These are phyloP conservation scores for Salvator merianae DNA, from an alignment of 2,113 vertebrate species.

Conservation along the genomic window DNA sequence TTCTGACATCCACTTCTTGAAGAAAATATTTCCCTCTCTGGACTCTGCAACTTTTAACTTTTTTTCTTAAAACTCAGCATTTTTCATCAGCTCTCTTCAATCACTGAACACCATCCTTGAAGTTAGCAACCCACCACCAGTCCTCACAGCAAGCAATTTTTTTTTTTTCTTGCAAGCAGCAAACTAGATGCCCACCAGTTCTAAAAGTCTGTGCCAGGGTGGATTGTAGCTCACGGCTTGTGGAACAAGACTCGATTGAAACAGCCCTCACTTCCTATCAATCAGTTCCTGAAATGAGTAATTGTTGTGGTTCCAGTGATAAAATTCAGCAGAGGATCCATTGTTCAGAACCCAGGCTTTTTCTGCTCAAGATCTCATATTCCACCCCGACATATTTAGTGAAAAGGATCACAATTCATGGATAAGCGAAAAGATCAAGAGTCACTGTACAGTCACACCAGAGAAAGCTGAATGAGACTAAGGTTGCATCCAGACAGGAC, in stretches of 20 bases:
- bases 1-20: constrained; percentile 10
- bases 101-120: constrained; percentile 8
- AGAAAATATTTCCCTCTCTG: neutral
- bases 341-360: neutral
- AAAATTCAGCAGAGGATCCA: neutral
- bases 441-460: neutral
- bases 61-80: constrained; percentile 1
- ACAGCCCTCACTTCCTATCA: neutral
- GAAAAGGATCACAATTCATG: neutral
- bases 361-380: neutral
- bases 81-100: neutral
- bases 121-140: neutral
- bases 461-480: neutral
- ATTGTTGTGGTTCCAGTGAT: neutral
- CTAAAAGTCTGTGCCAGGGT: neutral
- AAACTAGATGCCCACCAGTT: neutral
- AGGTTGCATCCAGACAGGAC: too few relatives aligned
- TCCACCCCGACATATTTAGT: neutral
- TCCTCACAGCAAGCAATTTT: neutral
- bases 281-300: neutral
- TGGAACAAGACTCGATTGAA: neutral
- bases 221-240: neutral
- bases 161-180: constrained; percentile 1
- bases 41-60: constrained; percentile 6
- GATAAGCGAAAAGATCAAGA: neutral